These are phyloP conservation scores for Pterostichus niger DNA, from an alignment of 2,888 invertebrate genomes.

Conservation along the genomic window DNA sequence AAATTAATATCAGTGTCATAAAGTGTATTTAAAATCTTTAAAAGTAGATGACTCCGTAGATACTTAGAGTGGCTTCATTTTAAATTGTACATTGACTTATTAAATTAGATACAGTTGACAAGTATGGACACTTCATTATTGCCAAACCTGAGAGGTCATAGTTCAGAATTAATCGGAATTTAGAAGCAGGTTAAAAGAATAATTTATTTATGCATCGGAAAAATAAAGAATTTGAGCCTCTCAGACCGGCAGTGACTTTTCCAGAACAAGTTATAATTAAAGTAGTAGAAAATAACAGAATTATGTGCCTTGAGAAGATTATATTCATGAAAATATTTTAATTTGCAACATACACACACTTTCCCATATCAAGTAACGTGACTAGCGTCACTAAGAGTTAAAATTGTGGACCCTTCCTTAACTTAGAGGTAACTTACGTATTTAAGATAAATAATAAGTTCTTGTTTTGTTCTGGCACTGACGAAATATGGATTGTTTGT, in stretches of 20 bases:
- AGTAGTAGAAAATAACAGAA: conserved; percentile 23
- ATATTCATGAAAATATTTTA: conserved; percentile 38
- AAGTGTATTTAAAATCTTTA: conserved; percentile 22
- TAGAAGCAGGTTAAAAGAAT: too few species aligned
- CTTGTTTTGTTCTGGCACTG: conserved; percentile 38
- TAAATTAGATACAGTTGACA: too few species aligned
- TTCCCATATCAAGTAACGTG: conserved; percentile 31
- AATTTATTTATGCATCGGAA: too few species aligned
- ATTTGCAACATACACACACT: conserved; percentile 29
- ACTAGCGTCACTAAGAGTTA: conserved; percentile 3
- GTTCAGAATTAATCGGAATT: too few species aligned
- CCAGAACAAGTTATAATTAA: conserved; percentile 15
- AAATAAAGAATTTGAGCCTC: too few species aligned
- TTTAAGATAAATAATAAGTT: conserved; percentile 38
- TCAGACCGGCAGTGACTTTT: too few species aligned
- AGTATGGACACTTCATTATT: too few species aligned
- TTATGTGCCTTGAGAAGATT: conserved; percentile 41
- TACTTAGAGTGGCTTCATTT: conserved; percentile 18
- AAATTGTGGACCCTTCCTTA: conserved; percentile 46
- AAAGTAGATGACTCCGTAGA: neutral
- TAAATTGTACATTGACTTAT: neutral
- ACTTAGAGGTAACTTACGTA: conserved; percentile 37
- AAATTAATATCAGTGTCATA: conserved; percentile 32
- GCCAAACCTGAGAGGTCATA: too few species aligned
- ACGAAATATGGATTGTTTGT: conserved; percentile 37